A percentile compares a stretch with the other conserved stretches of the same genome.
Evolutionary conservation across 1,140 invertebrate species (phyloP).

Genomic region (Drosophila yakuba): DNA sequence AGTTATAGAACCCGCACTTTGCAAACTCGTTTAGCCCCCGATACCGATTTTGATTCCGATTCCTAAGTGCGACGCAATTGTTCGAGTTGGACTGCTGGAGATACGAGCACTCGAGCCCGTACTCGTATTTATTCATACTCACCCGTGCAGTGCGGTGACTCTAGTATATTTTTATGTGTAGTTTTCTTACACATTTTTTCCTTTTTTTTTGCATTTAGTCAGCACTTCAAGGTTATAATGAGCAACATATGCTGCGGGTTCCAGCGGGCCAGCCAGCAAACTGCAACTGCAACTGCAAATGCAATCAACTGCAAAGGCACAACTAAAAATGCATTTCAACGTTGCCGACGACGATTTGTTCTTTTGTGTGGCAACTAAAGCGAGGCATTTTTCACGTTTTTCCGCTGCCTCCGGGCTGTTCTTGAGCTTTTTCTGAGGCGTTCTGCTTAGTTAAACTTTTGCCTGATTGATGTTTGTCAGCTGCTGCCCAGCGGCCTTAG

Average conservation of each 20-base stretch:
- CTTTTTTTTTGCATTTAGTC: slow-evolving; percentile 41
- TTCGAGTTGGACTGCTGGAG: slow-evolving; percentile 17
- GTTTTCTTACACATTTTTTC: slow-evolving; percentile 21
- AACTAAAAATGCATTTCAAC: slow-evolving; percentile 65
- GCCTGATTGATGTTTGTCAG: slow-evolving; percentile 80
- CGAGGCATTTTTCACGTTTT: slow-evolving; percentile 76
- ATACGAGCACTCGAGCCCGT: slow-evolving; percentile 33
- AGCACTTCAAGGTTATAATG: slow-evolving; percentile 76
- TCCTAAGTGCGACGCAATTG: slow-evolving; percentile 48
- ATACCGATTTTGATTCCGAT: slow-evolving; percentile 10
- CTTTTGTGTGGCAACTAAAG: slow-evolving; percentile 66
- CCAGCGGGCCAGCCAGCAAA: slow-evolving; percentile 6
- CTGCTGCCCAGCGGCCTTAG: slow-evolving; percentile 59
- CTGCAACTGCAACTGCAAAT: slow-evolving; percentile 56
- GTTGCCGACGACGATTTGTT: slow-evolving; percentile 58
- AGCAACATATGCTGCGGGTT: slow-evolving; percentile 69
- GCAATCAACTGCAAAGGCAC: slow-evolving; percentile 68
- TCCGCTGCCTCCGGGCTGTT: slow-evolving; percentile 60
- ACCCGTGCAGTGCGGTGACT: slow-evolving; percentile 22
- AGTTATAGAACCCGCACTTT: slow-evolving; percentile 50
- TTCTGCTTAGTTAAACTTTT: slow-evolving; percentile 75
- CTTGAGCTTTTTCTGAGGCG: slow-evolving; percentile 64
- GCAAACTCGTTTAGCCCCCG: slow-evolving; percentile 61
- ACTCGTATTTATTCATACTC: slow-evolving; percentile 44
- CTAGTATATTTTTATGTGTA: slow-evolving; percentile 48